Percentiles rank a stretch among this genome's conserved stretches.
Evolutionary conservation across 2,113 vertebrate genomes (phyloP).

Genomic region (Gymnogyps californianus): DNA sequence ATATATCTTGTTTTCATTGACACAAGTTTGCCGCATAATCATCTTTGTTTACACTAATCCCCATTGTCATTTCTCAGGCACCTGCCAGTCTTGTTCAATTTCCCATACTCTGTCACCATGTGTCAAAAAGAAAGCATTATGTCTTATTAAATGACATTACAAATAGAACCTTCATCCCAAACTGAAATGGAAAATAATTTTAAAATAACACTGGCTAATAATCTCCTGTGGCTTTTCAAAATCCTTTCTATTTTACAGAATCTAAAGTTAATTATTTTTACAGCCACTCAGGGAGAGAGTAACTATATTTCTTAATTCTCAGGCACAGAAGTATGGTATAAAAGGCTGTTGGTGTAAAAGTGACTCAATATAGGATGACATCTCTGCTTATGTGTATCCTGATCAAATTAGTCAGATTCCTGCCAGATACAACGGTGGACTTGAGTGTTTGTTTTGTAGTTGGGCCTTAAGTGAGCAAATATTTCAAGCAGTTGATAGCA

Average conservation of each 20-base stretch:
- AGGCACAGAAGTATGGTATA: background rate
- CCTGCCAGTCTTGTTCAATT: background rate
- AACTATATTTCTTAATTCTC: background rate
- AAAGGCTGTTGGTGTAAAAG: background rate
- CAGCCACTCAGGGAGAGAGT: background rate
- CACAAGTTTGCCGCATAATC: background rate
- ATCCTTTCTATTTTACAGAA: conserved; percentile 7
- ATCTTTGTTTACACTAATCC: background rate
- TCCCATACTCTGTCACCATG: conserved; percentile 13
- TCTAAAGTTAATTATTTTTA: conserved; percentile 34
- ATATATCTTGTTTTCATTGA: conserved; percentile 1
- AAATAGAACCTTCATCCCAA: background rate
- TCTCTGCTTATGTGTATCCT: background rate
- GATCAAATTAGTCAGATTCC: background rate
- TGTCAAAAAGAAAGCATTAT: conserved; percentile 51
- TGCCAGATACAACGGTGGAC: background rate
- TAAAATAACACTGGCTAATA: conserved; percentile 29
- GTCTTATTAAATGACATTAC: conserved; percentile 50
- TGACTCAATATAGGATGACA: background rate
- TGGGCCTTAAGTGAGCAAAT: background rate
- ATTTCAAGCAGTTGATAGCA: background rate
- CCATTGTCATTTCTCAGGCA: background rate
- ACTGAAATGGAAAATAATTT: conserved; percentile 61
- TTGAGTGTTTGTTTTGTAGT: background rate
- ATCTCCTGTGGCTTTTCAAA: conserved; percentile 34